Evolutionary conservation across 2,113 vertebrate genomes (phyloP).

Genomic region (Chaetodon trifascialis): DNA sequence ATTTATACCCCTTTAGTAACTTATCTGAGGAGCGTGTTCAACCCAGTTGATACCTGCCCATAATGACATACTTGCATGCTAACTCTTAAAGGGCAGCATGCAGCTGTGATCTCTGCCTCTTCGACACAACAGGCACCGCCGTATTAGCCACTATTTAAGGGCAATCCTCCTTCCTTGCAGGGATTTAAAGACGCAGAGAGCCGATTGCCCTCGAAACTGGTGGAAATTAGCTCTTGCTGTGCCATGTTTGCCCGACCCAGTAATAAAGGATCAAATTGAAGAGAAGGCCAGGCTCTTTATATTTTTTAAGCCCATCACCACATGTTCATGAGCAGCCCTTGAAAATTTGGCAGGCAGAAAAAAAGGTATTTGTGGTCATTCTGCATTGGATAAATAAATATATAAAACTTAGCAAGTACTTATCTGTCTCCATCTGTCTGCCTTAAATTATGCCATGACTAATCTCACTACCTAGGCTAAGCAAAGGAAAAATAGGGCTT

Average conservation of each 20-base stretch:
- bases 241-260: slow-evolving; percentile 54
- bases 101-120: slow-evolving; percentile 9
- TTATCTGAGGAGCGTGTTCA: neutral
- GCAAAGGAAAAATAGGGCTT: slow-evolving; percentile 15
- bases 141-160: slow-evolving; percentile 51
- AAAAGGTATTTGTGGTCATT: slow-evolving; percentile 57
- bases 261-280: slow-evolving; percentile 60
- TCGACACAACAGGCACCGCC: slow-evolving; percentile 29
- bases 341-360: slow-evolving; percentile 37
- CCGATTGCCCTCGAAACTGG: slow-evolving; percentile 50
- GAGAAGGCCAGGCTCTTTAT: slow-evolving; percentile 23
- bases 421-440: slow-evolving; percentile 69
- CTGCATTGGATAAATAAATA: slow-evolving; percentile 58
- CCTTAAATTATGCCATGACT: slow-evolving; percentile 53
- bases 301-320: slow-evolving; percentile 51
- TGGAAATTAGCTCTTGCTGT: slow-evolving; percentile 67
- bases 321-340: slow-evolving; percentile 41
- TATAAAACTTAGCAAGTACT: slow-evolving; percentile 52
- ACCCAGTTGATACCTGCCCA: neutral
- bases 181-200: slow-evolving; percentile 67
- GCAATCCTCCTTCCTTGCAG: slow-evolving; percentile 46
- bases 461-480: slow-evolving; percentile 45
- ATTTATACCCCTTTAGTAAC: neutral
- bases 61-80: neutral
- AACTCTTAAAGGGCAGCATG: slow-evolving; percentile 26